Base-by-base conservation (phyloP, 2,113 vertebrate species). In the Clarias macrocephalus region DNA sequence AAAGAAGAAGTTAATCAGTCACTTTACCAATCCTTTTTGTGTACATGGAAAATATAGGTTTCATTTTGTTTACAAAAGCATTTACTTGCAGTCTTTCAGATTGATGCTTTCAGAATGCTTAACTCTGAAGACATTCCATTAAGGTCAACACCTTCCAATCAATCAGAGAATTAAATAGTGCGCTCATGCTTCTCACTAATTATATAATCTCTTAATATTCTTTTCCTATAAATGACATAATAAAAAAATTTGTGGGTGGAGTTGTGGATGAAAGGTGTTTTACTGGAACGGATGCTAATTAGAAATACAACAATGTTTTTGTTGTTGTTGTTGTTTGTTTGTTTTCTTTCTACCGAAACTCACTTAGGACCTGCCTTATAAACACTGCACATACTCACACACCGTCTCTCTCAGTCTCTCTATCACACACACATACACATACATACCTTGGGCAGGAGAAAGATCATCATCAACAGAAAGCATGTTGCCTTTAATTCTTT, bases 401-500 rank as follows among this genome's bases (percentile, higher is more conserved):
- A 5, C 42, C 3, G 42, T 42, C 3, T 42, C 42, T 42, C 42
- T 5, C n/a, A n/a, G 42, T 5, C 42, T 42, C 42, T 42, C 42
- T 42, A 42, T 42, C 42, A n/a, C n/a, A 42, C 42, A 42, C 42
- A 42, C 42, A 42, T 42, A 42, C 42, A 42, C 42, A 16, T 48
- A 48, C 59, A 86, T 12, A 54, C 28, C 5, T 7, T 16, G 3
- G 21, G 12, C 59, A 83, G 56, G 7, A 62, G 16, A 56, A n/a
- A n/a, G n/a, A n/a, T n/a, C n/a, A n/a, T n/a, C n/a, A n/a, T n/a
- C n/a, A n/a, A n/a, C n/a, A n/a, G n/a, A n/a, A n/a, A 90, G 76
- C 79, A 93, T 94, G 92, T 75, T 92, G 81, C 88, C 88, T 28
- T 79, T 92, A 57, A 56, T 92, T 28, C 33, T 94, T 23, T 75